Percentiles rank a stretch among this genome's conserved stretches.
Conservation (phyloP, 2,113 vertebrate genomes). For the Podocnemis expansa region DNA sequence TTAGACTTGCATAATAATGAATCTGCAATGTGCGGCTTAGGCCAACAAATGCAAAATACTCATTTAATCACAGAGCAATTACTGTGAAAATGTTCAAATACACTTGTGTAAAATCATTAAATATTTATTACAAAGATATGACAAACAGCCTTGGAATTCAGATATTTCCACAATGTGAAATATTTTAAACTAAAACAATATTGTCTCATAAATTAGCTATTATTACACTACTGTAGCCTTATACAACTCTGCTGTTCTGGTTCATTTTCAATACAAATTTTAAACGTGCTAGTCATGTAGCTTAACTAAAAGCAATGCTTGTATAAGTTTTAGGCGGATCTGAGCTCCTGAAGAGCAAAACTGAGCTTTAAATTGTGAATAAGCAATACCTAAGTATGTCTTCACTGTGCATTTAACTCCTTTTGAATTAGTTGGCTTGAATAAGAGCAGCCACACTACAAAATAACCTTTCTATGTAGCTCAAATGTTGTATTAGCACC, state of each 20-base stretch:
- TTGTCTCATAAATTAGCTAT: neutral
- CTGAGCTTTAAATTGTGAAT: neutral
- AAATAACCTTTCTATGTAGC: neutral
- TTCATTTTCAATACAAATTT: neutral
- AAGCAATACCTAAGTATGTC: neutral
- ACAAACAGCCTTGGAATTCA: neutral
- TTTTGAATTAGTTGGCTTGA: neutral
- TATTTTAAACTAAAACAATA: neutral
- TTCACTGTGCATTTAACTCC: neutral
- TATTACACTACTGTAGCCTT: neutral
- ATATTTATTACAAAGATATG: neutral
- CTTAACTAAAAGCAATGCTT: neutral
- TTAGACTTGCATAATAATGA: accelerated
- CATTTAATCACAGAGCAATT: neutral
- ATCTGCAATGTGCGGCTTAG: neutral
- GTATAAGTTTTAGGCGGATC: neutral
- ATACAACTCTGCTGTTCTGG: accelerated
- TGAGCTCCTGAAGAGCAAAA: neutral
- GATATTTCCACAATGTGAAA: neutral
- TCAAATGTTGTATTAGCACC: neutral
- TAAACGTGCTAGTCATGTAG: neutral
- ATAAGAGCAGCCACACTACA: neutral
- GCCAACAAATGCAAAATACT: neutral
- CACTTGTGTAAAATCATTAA: neutral
- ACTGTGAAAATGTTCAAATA: neutral